Percentiles rank a stretch among this genome's conserved stretches.
Conservation (phyloP, 1,140 invertebrate species). For the Drosophila ambigua region DNA sequence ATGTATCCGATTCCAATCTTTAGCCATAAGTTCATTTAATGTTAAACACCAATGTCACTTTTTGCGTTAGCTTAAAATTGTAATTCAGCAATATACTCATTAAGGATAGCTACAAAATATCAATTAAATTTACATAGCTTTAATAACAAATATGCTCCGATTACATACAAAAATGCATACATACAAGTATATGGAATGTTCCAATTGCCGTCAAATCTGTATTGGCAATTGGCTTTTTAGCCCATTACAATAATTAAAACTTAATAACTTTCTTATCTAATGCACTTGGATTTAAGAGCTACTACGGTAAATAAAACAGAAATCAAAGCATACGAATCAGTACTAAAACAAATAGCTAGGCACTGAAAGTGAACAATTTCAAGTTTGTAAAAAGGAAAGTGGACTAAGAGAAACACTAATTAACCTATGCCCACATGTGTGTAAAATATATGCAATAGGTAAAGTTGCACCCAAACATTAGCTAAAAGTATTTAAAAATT, state of each 20-base stretch:
- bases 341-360: conserved; percentile 70
- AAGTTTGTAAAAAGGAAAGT: conserved; percentile 49
- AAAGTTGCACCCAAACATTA: conserved; percentile 56
- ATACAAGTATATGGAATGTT: conserved; percentile 29
- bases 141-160: conserved; percentile 26
- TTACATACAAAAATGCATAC: conserved; percentile 37
- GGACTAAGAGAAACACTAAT: conserved; percentile 14
- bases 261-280: conserved; percentile 52
- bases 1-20: conserved; percentile 48
- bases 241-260: conserved; percentile 12
- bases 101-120: conserved; percentile 23
- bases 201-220: conserved; percentile 21
- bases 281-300: conserved; percentile 39
- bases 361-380: conserved; percentile 73
- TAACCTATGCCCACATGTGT: conserved; percentile 22
- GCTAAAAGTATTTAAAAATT: conserved; percentile 68
- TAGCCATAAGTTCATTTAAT: conserved; percentile 37
- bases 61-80: conserved; percentile 32
- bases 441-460: conserved; percentile 35
- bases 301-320: conserved; percentile 22
- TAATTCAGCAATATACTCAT: conserved; percentile 48
- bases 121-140: conserved; percentile 24
- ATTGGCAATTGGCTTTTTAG: conserved; percentile 36
- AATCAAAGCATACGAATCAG: conserved; percentile 69
- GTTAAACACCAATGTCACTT: conserved; percentile 19